These are phyloP conservation scores for Xestia rhomboidea DNA, from an alignment of 2,888 invertebrate genomes.

Conservation along the genomic window DNA sequence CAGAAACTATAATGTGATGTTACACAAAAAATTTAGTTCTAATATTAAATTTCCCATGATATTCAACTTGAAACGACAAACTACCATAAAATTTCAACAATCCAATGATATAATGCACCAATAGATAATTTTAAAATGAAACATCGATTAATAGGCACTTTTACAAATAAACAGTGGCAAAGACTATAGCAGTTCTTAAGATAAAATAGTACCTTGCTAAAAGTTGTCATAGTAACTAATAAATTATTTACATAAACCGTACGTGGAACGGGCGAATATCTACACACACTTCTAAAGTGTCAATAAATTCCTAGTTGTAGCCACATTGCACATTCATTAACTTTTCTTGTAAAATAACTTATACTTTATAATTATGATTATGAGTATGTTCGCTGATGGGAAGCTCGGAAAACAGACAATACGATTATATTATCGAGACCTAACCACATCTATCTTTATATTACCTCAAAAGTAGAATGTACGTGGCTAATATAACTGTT, in stretches of 20 bases:
- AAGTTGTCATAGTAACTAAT: slow-evolving; percentile 73
- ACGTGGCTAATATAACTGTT: slow-evolving; percentile 63
- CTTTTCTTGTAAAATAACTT: slow-evolving; percentile 76
- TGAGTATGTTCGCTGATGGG: slow-evolving; percentile 79
- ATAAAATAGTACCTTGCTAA: slow-evolving; percentile 79
- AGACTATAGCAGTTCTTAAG: slow-evolving; percentile 75
- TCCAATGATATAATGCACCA: slow-evolving; percentile 73
- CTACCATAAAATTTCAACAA: slow-evolving; percentile 60
- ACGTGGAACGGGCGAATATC: slow-evolving; percentile 79
- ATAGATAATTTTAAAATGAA: slow-evolving; percentile 68
- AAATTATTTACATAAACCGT: slow-evolving; percentile 83
- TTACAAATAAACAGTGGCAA: slow-evolving; percentile 78
- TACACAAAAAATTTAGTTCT: slow-evolving; percentile 46
- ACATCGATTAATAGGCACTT: slow-evolving; percentile 79
- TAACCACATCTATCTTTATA: slow-evolving; percentile 66
- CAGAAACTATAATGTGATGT: slow-evolving; percentile 61
- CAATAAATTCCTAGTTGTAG: slow-evolving; percentile 76
- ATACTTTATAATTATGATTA: slow-evolving; percentile 73
- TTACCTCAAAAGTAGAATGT: slow-evolving; percentile 64
- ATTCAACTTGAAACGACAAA: slow-evolving; percentile 59
- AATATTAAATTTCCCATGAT: slow-evolving; percentile 52
- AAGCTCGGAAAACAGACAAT: slow-evolving; percentile 60
- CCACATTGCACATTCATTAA: slow-evolving; percentile 83
- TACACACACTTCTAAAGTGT: slow-evolving; percentile 86
- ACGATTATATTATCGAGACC: slow-evolving; percentile 59